Percentiles rank a stretch among this genome's conserved stretches.
These are phyloP conservation scores for Drosophila bipectinata DNA, from an alignment of 1,140 invertebrate species.

Conservation along the genomic window DNA sequence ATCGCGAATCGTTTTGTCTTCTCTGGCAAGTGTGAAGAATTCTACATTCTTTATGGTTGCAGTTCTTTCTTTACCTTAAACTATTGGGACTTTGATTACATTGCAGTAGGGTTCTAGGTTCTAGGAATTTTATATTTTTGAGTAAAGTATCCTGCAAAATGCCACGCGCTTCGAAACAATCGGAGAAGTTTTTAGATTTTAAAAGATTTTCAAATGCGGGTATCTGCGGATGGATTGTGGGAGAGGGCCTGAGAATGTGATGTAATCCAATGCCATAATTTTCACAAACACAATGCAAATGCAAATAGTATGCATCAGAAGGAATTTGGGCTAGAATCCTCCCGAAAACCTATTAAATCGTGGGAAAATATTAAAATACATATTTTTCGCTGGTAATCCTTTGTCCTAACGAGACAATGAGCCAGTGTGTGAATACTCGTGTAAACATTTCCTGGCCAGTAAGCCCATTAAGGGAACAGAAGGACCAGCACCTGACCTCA, in stretches of 20 bases:
- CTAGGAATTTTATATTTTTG: constrained; percentile 1
- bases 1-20: constrained; percentile 66
- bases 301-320: constrained; percentile 64
- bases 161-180: constrained; percentile 57
- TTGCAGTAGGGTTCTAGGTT: constrained; percentile 10
- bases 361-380: constrained; percentile 76
- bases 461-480: constrained; percentile 45
- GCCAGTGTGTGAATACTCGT: constrained; percentile 4
- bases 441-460: constrained; percentile 26
- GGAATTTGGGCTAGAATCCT: constrained; percentile 27
- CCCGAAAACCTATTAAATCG: constrained; percentile 23
- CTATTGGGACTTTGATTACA: constrained; percentile 14
- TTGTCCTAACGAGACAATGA: constrained; percentile 28
- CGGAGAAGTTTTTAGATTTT: constrained; percentile 5
- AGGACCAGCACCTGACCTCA: constrained; percentile 50
- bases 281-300: constrained; percentile 47
- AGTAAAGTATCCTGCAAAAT: constrained; percentile 20
- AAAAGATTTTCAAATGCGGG: constrained; percentile 29
- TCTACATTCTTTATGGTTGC: background rate
- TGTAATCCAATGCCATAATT: constrained; percentile 74
- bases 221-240: constrained; percentile 47
- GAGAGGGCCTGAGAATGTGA: constrained; percentile 46
- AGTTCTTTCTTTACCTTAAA: constrained; percentile 32
- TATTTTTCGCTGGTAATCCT: constrained; percentile 52
- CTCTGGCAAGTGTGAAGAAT: constrained; percentile 67